Percentiles rank a stretch among this genome's conserved stretches.
Conservation (phyloP, 2,113 vertebrate species). For the Gnathonemus echidnorhynchus region DNA sequence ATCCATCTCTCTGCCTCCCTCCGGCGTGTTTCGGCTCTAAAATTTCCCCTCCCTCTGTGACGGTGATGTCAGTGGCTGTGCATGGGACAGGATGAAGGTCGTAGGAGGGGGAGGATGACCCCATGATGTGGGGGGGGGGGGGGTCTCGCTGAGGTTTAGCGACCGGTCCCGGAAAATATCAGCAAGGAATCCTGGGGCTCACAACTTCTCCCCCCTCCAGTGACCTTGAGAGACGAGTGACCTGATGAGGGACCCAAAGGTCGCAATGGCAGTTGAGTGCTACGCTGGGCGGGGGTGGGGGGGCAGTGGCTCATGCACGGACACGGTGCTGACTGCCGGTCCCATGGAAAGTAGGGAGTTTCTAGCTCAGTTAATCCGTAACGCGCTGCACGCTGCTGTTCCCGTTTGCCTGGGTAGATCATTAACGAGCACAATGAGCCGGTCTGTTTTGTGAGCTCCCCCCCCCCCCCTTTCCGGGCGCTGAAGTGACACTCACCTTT, state of each 20-base stretch:
- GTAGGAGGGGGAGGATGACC: conserved; percentile 59
- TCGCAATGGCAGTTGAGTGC: conserved; percentile 48
- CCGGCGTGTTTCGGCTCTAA: neutral
- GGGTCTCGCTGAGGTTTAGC: neutral
- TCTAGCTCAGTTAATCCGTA: conserved; percentile 54
- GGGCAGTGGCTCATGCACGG: conserved; percentile 5
- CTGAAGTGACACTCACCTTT: neutral
- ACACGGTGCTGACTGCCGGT: neutral
- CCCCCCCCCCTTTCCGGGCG: too few relatives aligned
- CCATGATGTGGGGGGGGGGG: conserved; percentile 30
- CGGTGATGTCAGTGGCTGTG: conserved; percentile 43
- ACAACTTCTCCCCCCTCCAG: conserved; percentile 44
- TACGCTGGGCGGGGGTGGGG: neutral
- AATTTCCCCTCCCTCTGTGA: conserved; percentile 45
- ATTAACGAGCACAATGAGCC: conserved; percentile 46
- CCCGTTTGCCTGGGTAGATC: conserved; percentile 54
- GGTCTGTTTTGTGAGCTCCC: neutral
- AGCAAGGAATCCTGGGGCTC: neutral
- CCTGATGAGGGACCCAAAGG: conserved; percentile 69
- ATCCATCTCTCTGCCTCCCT: conserved; percentile 4
- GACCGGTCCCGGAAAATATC: neutral
- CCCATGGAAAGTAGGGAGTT: conserved; percentile 6
- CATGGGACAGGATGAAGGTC: conserved; percentile 64
- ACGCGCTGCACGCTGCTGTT: conserved; percentile 43
- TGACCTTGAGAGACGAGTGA: conserved; percentile 88